Conservation (phyloP, 2,888 invertebrate species). For the Harmothoe impar region DNA sequence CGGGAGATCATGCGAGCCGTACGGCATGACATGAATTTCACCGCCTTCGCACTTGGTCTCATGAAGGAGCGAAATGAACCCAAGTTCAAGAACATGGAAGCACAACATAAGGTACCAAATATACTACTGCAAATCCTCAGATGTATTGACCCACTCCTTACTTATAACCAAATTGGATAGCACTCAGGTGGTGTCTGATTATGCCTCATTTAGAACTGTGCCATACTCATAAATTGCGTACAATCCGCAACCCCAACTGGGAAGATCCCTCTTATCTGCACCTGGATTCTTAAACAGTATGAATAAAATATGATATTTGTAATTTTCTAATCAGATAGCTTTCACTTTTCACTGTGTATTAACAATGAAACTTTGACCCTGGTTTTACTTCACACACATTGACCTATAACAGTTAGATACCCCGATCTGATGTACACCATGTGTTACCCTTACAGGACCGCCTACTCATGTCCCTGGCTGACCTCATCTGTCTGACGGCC, state of each 20-base stretch:
- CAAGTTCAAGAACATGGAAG: constrained; percentile 82
- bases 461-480: constrained; percentile 92
- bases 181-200: neutral
- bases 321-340: too few relatives aligned
- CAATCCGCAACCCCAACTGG: too few relatives aligned
- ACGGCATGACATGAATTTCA: constrained; percentile 91
- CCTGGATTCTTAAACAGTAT: too few relatives aligned
- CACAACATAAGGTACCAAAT: constrained; percentile 78
- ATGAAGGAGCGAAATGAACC: constrained; percentile 85
- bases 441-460: constrained; percentile 85
- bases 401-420: too few relatives aligned
- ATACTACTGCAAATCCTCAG: too few relatives aligned
- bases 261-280: too few relatives aligned
- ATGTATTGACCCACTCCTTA: neutral
- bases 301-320: too few relatives aligned
- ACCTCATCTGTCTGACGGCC: constrained; percentile 93
- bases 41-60: constrained; percentile 91
- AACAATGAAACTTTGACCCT: too few relatives aligned
- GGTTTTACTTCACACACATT: too few relatives aligned
- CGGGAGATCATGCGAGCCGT: constrained; percentile 94
- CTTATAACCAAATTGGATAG: neutral
- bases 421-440: too few relatives aligned
- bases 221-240: too few relatives aligned
- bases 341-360: too few relatives aligned
- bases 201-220: neutral